Percentiles rank a stretch among this genome's conserved stretches.
These are phyloP conservation scores for Chiloscyllium punctatum DNA, from an alignment of 2,797 vertebrate species.

Conservation along the genomic window DNA sequence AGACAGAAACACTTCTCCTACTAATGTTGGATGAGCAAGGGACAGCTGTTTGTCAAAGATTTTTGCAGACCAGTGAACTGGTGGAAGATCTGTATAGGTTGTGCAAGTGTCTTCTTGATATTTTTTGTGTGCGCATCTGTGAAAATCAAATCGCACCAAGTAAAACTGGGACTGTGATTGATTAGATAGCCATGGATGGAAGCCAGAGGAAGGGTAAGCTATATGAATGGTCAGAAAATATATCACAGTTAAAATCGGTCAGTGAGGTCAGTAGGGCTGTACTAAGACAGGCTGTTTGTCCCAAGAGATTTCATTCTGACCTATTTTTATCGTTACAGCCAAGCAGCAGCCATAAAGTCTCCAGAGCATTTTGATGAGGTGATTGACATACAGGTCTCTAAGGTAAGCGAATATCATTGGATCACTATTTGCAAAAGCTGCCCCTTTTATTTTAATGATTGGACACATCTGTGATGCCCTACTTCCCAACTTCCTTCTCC, in stretches of 20 bases:
- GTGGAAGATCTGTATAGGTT: background rate
- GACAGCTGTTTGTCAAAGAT: background rate
- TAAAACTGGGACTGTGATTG: background rate
- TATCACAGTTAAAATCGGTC: background rate
- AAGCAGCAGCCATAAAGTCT: constrained; percentile 77
- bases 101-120: background rate
- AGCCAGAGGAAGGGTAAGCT: too few species aligned
- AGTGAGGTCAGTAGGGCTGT: background rate
- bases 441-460: background rate
- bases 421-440: background rate
- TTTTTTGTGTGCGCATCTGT: background rate
- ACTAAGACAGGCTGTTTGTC: background rate
- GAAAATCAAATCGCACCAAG: background rate
- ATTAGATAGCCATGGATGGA: background rate
- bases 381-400: constrained; percentile 85
- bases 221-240: background rate
- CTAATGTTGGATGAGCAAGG: background rate
- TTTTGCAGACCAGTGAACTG: background rate
- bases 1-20: background rate
- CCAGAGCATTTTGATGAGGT: constrained; percentile 81
- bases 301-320: background rate
- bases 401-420: constrained; percentile 58
- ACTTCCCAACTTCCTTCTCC: background rate
- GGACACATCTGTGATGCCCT: background rate
- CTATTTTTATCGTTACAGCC: constrained; percentile 57